These are phyloP conservation scores for sheep (Ovis aries) DNA, from an alignment of 2,113 vertebrate species.

Conservation along the genomic window ARS-UI_Ramb_v3.0 NC_056065.1:63145001-63145500, in stretches of 20 bases:
- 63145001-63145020: not conserved
- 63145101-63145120: not conserved
- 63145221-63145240: slow-evolving; percentile 4
- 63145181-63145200: slow-evolving; percentile 42
- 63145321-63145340: not conserved
- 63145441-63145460: not conserved
- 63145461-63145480: not conserved
- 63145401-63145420: not conserved
- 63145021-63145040: not conserved
- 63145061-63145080: not conserved
- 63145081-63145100: no score
- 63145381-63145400: no score
- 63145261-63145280: not conserved
- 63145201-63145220: slow-evolving; percentile 34
- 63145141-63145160: not conserved
- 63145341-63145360: not conserved
- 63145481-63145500: not conserved
- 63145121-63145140: not conserved
- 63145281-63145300: not conserved
- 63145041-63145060: not conserved
- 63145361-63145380: not conserved
- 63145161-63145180: slow-evolving; percentile 51
- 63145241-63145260: not conserved
- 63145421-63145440: not conserved
- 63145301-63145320: not conserved